These are phyloP conservation scores for Oreotragus oreotragus DNA, from an alignment of 2,113 vertebrate genomes.

Conservation along the genomic window DNA sequence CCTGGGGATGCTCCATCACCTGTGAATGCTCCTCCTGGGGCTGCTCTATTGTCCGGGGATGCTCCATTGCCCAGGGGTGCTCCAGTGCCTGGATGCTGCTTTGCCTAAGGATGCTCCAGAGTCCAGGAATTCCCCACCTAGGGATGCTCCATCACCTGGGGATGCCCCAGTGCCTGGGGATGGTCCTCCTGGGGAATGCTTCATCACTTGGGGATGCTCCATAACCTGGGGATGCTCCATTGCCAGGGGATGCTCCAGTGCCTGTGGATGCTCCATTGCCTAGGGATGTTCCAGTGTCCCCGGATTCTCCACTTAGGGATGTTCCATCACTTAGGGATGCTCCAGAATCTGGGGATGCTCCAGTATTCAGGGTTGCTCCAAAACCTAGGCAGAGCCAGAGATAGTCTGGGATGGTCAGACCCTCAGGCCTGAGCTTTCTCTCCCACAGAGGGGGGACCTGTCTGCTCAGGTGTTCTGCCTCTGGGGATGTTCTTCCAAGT, in stretches of 20 bases:
- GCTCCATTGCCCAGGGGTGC: too few relatives aligned
- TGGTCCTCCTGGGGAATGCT: too few relatives aligned
- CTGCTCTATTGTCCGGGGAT: fast-evolving
- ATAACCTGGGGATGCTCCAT: neutral
- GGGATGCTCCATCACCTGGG: neutral
- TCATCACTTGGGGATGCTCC: neutral
- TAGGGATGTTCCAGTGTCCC: neutral
- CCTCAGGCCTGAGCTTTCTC: neutral
- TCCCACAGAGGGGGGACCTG: neutral
- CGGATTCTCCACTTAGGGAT: neutral
- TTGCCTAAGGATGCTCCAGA: fast-evolving
- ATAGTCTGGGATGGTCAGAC: neutral
- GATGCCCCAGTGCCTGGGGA: neutral
- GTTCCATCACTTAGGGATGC: neutral
- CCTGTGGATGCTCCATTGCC: neutral
- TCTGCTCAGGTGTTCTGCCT: neutral
- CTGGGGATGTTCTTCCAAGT: neutral
- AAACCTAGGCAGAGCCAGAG: neutral
- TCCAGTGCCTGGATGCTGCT: fast-evolving
- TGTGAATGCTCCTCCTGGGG: neutral
- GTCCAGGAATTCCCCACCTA: too few relatives aligned
- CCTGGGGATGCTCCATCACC: too few relatives aligned
- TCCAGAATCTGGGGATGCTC: neutral
- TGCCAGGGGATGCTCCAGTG: neutral
- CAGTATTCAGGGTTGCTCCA: neutral